Base-by-base conservation (phyloP, 2,797 vertebrate species). In the Hoplostethus atlanticus region DNA sequence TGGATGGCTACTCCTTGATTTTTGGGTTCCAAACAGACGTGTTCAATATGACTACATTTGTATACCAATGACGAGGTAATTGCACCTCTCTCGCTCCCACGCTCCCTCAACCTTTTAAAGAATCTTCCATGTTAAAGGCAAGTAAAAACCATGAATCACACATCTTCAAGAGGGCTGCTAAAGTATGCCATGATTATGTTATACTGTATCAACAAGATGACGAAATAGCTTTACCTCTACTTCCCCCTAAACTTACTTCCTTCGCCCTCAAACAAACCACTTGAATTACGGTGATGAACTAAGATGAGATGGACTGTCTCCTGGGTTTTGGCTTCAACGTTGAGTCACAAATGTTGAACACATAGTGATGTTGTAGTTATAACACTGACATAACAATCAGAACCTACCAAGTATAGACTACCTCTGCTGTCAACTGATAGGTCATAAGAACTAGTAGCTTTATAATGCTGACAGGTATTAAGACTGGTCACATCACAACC, bases 11-110 rank as follows among this genome's bases (percentile, higher is more conserved):
- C 56, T 57, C 53, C 40, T 59, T 75, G 67, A 66, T 76, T 81
- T 76, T 55, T 63, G 60, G 71, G 55, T 87, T 86, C 85, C 77
- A 80, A 89, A 77, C 64, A 72, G 64, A 57, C 68, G 1, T 79
- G 63, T 87, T 87, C 65, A 85, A 86, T 64, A 56, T 64, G 73
- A 70, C 71, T 76, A 69, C 54, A 81, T 83, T 84, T 77, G 44
- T 79, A 84, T 74, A 60, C 12, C 42, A 56, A 47, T 54, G 69
- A 90, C 76, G 68, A 73, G 34, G 72, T 83, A 82, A 85, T 83
- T 88, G 46, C 64, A 71, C 53, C 57, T 53, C 48, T 52, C 53
- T 64, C 31, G 71, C 77, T 88, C 88, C 76, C 83, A 87, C 82
- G 47, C 75, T 84, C 70, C 59, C 56, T 64, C 42, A 76, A 72